Base-by-base conservation (phyloP, 2,888 invertebrate genomes). In the Aplocera efformata region DNA sequence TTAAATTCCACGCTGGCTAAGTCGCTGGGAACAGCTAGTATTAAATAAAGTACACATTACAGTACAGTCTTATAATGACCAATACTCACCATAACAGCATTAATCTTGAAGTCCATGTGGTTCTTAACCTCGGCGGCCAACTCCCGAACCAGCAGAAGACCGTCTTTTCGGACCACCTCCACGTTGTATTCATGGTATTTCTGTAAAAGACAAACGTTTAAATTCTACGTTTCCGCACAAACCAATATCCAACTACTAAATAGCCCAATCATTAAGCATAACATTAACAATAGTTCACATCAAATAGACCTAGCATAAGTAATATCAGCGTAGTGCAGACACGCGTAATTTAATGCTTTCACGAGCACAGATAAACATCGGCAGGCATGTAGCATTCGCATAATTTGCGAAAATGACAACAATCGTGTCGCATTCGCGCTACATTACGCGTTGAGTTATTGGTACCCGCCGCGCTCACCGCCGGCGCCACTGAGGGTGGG, bases 51-150 rank as follows among this genome's bases (percentile, higher is more conserved):
- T n/a, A n/a, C n/a, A n/a, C n/a, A n/a, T n/a, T n/a, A n/a, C n/a
- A n/a, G n/a, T n/a, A n/a, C n/a, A n/a, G n/a, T n/a, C n/a, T n/a
- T n/a, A n/a, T n/a, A 17, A 2, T 17, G 13, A 17, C 13, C 20
- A 2, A 13, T 11, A 89, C 92, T 92, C 81, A 96, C 97, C 94
- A 95, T 94, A 38, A 97, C 96, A 20, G 96, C 95, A 73, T 95
- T 94, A 82, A 94, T 95, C 85, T 96, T 96, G 83, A 96, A 95
- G 74, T 96, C 96, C 94, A 96, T 94, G 91, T 97, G 95, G 76
- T 95, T 96, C 80, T 96, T 96, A 37, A 98, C 96, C 82, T 97
- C 96, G 0, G 92, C 91, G 7, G 96, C 95, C 90, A 96, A 93
- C 78, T 97, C 96, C 31, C 95, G 91, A 43, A 97, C 93, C 58